Base-by-base conservation (phyloP, 2,113 vertebrate genomes). In the Riparia riparia region DNA sequence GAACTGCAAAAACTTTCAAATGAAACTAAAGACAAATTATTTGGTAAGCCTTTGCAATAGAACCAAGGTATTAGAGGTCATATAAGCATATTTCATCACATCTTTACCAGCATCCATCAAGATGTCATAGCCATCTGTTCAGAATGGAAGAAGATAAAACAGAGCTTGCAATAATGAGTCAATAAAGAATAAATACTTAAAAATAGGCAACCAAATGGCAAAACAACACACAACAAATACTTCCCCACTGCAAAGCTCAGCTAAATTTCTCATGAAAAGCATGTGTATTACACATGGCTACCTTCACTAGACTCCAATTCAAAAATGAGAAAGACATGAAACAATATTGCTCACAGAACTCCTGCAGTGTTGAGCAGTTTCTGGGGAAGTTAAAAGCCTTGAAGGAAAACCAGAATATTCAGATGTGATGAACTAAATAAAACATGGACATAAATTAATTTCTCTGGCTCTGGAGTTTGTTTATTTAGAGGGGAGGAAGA, bases 311-410 rank as follows among this genome's bases (percentile, higher is more conserved):
- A 51, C 18, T 71, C 51, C 10, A 64, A 47, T 64, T 79, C 37
- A 81, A 85, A 96, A 94, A 84, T 50, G 25, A 44, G 68, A 95
- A 95, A 78, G 53, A 60, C 41, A 69, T 86, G 90, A 92, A 95
- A 17, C 32, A 83, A 93, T 24, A 61, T 44, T 88, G 32, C 14
- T 73, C 22, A n/a, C 4, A 8, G 63, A 69, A 85, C 18, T 31
- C 51, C 44, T 60, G 64, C 47, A 77, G 68, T 51, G 70, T 6
- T 85, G 71, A 68, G 53, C 45, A 80, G 10, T 37, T 56, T 82
- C 8, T 32, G 11, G 25, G 41, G 69, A 92, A 95, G 39, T 51
- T 45, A 72, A 91, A 94, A 89, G 26, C 19, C 49, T 96, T 54
- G 29, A 71, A 82, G 12, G 44, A 92, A 93, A 94, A 88, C 4